phyloP scores from a whole-genome alignment of 1,140 invertebrate genomes.

The Drosophila biarmipes region DNA sequence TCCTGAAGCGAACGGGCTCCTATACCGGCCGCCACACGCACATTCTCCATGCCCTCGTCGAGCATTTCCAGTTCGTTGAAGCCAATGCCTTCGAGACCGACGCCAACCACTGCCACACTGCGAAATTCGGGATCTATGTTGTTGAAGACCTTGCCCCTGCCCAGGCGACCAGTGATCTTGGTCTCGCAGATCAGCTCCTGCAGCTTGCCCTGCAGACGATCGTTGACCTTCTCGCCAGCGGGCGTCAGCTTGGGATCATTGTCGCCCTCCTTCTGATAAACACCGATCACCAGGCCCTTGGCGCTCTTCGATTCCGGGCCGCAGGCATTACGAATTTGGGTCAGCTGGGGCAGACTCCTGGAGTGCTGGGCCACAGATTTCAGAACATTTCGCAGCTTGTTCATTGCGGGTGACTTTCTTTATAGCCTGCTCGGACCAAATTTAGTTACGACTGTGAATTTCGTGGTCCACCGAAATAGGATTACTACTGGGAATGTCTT shows the following conservation, averaged over 20 bases:
- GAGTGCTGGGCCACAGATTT: neutral
- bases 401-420: slow-evolving; percentile 10
- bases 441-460: slow-evolving; percentile 16
- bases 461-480: slow-evolving; percentile 6
- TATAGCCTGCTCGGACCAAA: slow-evolving; percentile 1
- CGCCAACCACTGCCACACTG: slow-evolving; percentile 88
- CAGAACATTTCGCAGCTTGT: slow-evolving; percentile 14
- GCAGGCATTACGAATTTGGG: slow-evolving; percentile 39
- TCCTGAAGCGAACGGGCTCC: slow-evolving; percentile 86
- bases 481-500: neutral
- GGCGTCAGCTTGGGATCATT: slow-evolving; percentile 60
- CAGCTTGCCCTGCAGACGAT: slow-evolving; percentile 64
- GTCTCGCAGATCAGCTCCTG: slow-evolving; percentile 58
- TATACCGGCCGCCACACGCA: slow-evolving; percentile 85
- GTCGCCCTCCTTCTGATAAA: slow-evolving; percentile 73
- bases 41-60: slow-evolving; percentile 87
- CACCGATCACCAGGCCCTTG: slow-evolving; percentile 75
- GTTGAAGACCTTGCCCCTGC: slow-evolving; percentile 86
- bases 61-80: slow-evolving; percentile 88
- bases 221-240: slow-evolving; percentile 63
- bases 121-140: slow-evolving; percentile 87
- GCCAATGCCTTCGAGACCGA: slow-evolving; percentile 87
- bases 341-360: neutral
- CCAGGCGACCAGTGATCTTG: slow-evolving; percentile 83
- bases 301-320: neutral